phyloP scores from a whole-genome alignment of 2,888 invertebrate species.

The Cataglyphis cursor region DNA sequence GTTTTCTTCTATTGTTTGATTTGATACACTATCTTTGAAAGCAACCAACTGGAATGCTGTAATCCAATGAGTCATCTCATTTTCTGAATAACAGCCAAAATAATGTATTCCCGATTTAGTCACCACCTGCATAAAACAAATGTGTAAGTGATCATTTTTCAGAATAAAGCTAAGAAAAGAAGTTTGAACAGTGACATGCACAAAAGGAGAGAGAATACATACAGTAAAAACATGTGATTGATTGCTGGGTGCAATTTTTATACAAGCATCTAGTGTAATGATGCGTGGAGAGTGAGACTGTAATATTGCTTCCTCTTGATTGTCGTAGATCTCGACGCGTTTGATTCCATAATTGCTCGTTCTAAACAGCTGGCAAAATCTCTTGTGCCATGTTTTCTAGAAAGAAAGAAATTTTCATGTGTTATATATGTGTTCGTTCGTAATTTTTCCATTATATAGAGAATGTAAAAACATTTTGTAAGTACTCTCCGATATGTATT shows the following conservation, averaged over 20 bases:
- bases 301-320: constrained; percentile 90
- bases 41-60: constrained; percentile 93
- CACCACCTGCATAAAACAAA: constrained; percentile 88
- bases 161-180: neutral
- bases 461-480: neutral
- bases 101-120: constrained; percentile 90
- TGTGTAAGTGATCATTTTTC: neutral
- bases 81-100: constrained; percentile 90
- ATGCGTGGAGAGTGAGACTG: constrained; percentile 91
- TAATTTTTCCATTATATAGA: neutral
- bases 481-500: neutral
- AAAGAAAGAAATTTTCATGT: constrained; percentile 79
- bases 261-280: constrained; percentile 94
- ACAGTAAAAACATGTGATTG: constrained; percentile 87
- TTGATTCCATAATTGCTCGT: constrained; percentile 95
- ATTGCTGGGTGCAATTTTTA: constrained; percentile 90
- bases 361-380: constrained; percentile 92
- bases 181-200: neutral
- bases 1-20: constrained; percentile 92
- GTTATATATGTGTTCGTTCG: neutral
- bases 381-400: constrained; percentile 95
- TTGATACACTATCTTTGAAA: constrained; percentile 90
- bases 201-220: constrained; percentile 72
- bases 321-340: constrained; percentile 94
- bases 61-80: constrained; percentile 93